phyloP scores from a whole-genome alignment of 1,140 invertebrate species.

The Diabrotica undecimpunctata region DNA sequence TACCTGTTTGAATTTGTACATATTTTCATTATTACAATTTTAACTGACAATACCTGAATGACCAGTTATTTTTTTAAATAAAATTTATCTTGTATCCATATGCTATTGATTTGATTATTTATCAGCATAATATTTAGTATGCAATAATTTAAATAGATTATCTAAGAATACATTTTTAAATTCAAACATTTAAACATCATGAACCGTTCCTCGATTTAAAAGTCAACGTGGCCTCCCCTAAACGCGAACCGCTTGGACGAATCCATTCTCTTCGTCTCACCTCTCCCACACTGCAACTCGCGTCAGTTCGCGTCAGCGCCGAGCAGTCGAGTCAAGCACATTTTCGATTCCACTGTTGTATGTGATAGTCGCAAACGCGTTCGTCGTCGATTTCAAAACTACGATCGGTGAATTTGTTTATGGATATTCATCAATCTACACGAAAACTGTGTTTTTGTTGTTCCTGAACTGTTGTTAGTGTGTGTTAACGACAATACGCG shows the following conservation, averaged over 20 bases:
- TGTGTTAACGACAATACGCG: neutral
- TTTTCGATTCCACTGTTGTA: neutral
- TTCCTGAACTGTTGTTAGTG: neutral
- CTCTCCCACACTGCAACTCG: neutral
- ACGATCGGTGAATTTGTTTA: neutral
- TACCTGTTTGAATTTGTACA: no score
- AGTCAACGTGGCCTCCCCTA: neutral
- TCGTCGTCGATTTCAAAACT: neutral
- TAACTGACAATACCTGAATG: no score
- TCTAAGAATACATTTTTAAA: neutral
- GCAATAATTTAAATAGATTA: no score
- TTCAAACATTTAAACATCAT: neutral
- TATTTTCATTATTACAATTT: no score
- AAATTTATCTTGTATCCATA: no score
- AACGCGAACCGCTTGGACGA: neutral
- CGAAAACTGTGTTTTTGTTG: neutral
- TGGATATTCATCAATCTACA: neutral
- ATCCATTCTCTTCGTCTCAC: neutral
- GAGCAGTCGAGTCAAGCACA: neutral
- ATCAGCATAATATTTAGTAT: no score
- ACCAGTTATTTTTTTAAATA: no score
- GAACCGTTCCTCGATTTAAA: neutral
- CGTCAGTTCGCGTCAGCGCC: neutral
- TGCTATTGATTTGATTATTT: no score
- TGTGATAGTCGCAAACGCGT: neutral